These are phyloP conservation scores for Drosophila pseudoobscura DNA, from an alignment of 1,140 invertebrate genomes.

Conservation along the genomic window DNA sequence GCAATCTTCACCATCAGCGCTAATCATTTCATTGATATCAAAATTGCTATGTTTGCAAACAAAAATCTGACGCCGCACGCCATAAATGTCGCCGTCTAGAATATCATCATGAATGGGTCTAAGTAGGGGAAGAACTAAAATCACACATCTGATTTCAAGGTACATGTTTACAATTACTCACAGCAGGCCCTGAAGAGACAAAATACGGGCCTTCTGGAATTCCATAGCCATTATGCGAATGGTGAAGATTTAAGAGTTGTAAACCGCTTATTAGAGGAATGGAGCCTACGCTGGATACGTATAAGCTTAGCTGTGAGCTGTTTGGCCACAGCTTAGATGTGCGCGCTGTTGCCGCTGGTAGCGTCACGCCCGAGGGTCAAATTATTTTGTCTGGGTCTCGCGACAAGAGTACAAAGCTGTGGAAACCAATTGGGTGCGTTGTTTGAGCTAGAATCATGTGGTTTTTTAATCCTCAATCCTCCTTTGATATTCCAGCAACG, in stretches of 20 bases:
- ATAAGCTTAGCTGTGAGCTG: constrained; percentile 90
- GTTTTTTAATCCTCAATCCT: not conserved
- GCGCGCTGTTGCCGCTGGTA: constrained; percentile 88
- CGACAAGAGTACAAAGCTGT: constrained; percentile 93
- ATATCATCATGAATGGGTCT: constrained; percentile 74
- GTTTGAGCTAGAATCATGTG: not conserved
- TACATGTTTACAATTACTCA: constrained; percentile 28
- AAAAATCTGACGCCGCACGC: constrained; percentile 48
- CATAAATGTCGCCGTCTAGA: constrained; percentile 30
- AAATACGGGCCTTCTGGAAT: constrained; percentile 11
- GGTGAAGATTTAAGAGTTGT: constrained; percentile 46
- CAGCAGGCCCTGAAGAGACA: constrained; percentile 45
- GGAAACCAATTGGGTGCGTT: constrained; percentile 90
- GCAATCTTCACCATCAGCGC: constrained; percentile 66
- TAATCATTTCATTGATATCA: constrained; percentile 63
- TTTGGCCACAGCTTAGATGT: constrained; percentile 93
- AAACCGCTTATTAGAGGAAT: constrained; percentile 26
- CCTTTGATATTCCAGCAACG: constrained; percentile 83
- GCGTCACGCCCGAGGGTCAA: constrained; percentile 87
- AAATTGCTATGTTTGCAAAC: constrained; percentile 38
- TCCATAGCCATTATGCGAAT: constrained; percentile 37
- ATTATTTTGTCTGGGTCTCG: constrained; percentile 93
- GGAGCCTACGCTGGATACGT: constrained; percentile 84
- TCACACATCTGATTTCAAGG: not conserved
- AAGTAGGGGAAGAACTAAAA: not conserved